These are phyloP conservation scores for Drosophila melanocephala DNA, from an alignment of 2,888 invertebrate genomes.

Conservation along the genomic window DNA sequence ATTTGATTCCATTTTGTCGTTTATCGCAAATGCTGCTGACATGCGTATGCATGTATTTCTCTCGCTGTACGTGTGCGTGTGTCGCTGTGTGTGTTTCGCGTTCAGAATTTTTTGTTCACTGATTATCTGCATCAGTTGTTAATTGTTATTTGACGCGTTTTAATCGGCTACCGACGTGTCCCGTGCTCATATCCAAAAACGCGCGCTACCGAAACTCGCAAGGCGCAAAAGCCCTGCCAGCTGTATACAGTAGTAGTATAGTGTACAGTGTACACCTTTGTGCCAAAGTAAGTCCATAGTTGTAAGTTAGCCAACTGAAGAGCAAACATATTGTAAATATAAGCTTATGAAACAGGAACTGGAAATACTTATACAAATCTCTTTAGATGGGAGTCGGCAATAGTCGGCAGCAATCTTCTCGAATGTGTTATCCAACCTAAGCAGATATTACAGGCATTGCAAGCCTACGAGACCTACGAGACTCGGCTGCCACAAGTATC, in stretches of 20 bases:
- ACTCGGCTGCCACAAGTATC: background rate
- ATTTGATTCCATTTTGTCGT: constrained; percentile 80
- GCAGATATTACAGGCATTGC: background rate
- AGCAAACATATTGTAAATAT: background rate
- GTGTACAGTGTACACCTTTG: background rate
- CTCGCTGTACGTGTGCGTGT: constrained; percentile 32
- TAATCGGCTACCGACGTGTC: constrained; percentile 82
- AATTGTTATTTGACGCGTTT: constrained; percentile 85
- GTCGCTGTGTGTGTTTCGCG: constrained; percentile 68
- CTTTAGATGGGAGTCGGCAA: background rate
- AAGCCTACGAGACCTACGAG: background rate
- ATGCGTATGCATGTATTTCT: constrained; percentile 30
- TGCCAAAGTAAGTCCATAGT: background rate
- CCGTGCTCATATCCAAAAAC: constrained; percentile 48
- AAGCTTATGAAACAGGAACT: background rate
- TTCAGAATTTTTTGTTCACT: constrained; percentile 80
- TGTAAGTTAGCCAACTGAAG: background rate
- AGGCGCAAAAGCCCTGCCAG: background rate
- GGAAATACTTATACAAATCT: background rate
- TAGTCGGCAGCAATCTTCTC: background rate
- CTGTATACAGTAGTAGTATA: background rate
- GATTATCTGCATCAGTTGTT: constrained; percentile 85
- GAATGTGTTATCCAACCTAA: background rate
- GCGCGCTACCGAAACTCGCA: constrained; percentile 20
- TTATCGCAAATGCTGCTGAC: constrained; percentile 77